Evolutionary conservation across 2,113 vertebrate genomes (phyloP).

Genomic region (Loxodonta africana): DNA sequence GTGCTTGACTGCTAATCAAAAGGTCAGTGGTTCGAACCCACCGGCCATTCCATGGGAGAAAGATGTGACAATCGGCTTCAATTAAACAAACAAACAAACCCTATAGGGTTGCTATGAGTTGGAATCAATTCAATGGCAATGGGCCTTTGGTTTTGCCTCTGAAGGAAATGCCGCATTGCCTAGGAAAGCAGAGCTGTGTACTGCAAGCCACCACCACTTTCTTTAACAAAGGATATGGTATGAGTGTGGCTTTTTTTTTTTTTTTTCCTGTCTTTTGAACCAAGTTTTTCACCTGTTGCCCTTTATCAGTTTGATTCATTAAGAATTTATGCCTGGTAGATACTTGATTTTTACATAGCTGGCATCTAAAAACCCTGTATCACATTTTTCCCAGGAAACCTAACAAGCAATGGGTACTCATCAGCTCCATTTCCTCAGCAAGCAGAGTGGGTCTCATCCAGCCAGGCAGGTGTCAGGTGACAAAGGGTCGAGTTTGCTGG

Average conservation of each 20-base stretch:
- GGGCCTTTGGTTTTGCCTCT: background rate
- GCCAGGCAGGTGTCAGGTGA: slow-evolving; percentile 55
- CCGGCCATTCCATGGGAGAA: background rate
- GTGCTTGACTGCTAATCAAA: background rate
- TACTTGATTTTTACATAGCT: background rate
- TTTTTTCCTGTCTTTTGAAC: background rate
- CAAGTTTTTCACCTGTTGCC: background rate
- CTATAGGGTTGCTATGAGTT: background rate
- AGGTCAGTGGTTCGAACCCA: background rate
- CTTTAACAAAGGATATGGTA: accelerated
- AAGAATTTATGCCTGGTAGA: background rate
- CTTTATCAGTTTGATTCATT: background rate
- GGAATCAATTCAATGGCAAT: background rate
- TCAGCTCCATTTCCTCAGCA: slow-evolving; percentile 24
- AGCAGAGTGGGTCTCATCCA: background rate
- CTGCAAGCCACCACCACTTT: background rate
- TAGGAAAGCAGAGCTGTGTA: background rate
- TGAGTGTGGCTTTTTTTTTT: accelerated
- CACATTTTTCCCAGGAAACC: background rate
- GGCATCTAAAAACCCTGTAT: background rate
- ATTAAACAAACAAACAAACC: too few relatives aligned
- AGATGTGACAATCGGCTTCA: background rate
- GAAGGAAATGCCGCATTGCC: background rate
- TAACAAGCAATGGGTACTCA: background rate
- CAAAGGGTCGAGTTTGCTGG: accelerated